Conservation (phyloP, 2,888 invertebrate species). For the Dexiosoma caninum region DNA sequence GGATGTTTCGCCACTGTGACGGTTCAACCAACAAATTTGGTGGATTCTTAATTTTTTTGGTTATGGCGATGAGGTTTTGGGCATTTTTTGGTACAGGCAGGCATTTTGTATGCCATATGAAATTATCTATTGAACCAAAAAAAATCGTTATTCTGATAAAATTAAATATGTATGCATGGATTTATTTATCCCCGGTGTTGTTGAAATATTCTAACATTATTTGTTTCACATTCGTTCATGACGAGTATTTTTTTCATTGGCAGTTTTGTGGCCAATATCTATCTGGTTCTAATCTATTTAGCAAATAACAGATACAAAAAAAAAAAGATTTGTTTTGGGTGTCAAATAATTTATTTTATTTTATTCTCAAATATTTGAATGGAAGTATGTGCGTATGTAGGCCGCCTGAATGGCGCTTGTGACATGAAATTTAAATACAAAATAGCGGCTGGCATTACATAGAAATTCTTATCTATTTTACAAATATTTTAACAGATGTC, state of each 20-base stretch:
- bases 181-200: neutral
- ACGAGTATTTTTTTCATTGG: neutral
- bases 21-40: too few relatives aligned
- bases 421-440: neutral
- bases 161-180: neutral
- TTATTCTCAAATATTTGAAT: neutral
- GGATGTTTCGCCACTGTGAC: too few relatives aligned
- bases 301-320: neutral
- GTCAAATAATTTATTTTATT: neutral
- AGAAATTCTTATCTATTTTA: neutral
- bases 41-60: too few relatives aligned
- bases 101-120: neutral
- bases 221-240: neutral
- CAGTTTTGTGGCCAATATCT: neutral
- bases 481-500: conserved; percentile 6
- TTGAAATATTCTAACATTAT: neutral
- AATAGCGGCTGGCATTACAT: neutral
- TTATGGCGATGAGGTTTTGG: too few relatives aligned
- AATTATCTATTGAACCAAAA: neutral
- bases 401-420: neutral
- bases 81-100: too few relatives aligned
- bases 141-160: neutral
- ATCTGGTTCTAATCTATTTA: neutral
- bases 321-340: neutral
- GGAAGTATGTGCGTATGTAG: too few relatives aligned